Evolutionary conservation across 1,140 invertebrate species (phyloP).

Genomic region (Patella vulgata): DNA sequence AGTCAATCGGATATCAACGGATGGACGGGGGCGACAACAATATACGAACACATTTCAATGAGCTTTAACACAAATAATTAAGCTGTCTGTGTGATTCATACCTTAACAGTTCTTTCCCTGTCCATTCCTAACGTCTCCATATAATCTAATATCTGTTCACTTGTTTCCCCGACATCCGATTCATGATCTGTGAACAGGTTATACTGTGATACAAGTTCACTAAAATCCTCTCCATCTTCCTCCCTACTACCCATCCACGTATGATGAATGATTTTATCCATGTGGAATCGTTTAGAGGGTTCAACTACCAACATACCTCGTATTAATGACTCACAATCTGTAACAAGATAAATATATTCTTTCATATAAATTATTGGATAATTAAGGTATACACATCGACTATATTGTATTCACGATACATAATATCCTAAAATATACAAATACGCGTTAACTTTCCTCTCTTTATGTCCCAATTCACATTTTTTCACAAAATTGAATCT

Average conservation of each 20-base stretch:
- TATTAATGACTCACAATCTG: constrained; percentile 93
- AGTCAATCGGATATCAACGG: too few relatives aligned
- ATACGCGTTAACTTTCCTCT: background rate
- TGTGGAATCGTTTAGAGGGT: constrained; percentile 81
- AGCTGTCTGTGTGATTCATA: too few relatives aligned
- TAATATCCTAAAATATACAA: background rate
- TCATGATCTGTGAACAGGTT: background rate
- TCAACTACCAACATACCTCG: constrained; percentile 94
- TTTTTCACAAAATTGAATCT: too few relatives aligned
- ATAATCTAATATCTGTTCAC: constrained; percentile 88
- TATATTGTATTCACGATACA: too few relatives aligned
- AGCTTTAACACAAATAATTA: too few relatives aligned
- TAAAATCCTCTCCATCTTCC: constrained; percentile 22
- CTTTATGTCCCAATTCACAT: too few relatives aligned
- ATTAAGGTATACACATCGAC: too few relatives aligned
- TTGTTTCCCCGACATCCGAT: constrained; percentile 64
- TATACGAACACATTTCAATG: too few relatives aligned
- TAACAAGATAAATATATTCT: background rate
- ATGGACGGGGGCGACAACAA: too few relatives aligned
- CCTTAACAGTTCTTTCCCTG: constrained; percentile 82
- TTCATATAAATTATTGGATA: too few relatives aligned
- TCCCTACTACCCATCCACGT: constrained; percentile 80
- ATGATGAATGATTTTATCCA: constrained; percentile 87
- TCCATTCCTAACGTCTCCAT: constrained; percentile 94
- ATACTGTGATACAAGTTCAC: too few relatives aligned